Evolutionary conservation across 2,797 vertebrate species (phyloP), one percentile per base, ranked within the genome.

Genomic region (Paedocypris micromegethes): DNA sequence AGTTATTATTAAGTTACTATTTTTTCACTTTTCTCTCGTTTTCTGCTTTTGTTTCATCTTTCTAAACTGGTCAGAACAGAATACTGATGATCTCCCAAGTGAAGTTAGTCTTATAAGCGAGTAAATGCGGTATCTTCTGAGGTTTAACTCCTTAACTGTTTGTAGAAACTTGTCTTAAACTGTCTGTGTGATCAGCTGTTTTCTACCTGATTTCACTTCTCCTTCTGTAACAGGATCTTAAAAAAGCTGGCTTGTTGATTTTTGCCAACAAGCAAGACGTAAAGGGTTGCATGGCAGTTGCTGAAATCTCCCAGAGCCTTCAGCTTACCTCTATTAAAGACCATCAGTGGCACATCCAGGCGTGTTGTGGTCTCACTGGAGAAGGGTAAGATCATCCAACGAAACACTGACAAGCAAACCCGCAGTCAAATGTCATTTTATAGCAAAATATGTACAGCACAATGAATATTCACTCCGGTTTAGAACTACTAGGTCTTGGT

Each of bases 261-360:
- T 99, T 99, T 83, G 97, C 96, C 76, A 98, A 99, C 87, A 99
- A 99, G 78, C 97, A 99, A 80, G 97, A 99, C 77, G 95, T 98
- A 70, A 98, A 98, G 81, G 95, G 93, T 77, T 97, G 96, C 84
- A 94, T 99, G 96, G 91, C 92, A 5, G 94, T 97, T 74, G 92
- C 96, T 41, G 97, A 98, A 86, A 99, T 99, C 83, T 99, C 97
- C 23, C 95, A 98, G 87, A 98, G 92, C 84, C 90, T 99, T 75
- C 97, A 98, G 77, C 90, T 99, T 62, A 99, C 97, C 50, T 96
- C 95, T 0, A 88, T 99, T 72, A 98, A 99, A 87, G 96, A 99
- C 87, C 96, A 98, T 84, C 97, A 96, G 82, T 99, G 97, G 96
- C 96, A 99, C 84, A 98, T 99, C 74, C 96, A 99, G 86, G 97